These are phyloP conservation scores for Syncerus caffer DNA, from an alignment of 2,797 vertebrate genomes.

Conservation along the genomic window DNA sequence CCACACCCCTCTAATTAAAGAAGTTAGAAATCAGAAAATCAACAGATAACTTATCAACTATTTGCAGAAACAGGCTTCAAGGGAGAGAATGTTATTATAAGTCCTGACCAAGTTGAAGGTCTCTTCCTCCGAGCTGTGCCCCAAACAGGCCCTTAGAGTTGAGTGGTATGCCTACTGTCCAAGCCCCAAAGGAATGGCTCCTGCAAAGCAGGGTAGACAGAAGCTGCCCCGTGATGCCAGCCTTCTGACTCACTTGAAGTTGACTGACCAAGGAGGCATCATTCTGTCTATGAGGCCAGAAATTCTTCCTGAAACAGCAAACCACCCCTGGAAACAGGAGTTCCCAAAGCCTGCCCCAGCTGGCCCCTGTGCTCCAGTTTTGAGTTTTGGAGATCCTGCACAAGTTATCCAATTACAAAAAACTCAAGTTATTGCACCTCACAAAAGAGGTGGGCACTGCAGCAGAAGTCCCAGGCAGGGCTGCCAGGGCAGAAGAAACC, in stretches of 20 bases:
- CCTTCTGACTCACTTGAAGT: not conserved
- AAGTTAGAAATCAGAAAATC: not conserved
- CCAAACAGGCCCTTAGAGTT: not conserved
- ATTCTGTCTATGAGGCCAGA: not conserved
- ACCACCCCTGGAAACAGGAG: not conserved
- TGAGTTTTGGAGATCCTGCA: not conserved
- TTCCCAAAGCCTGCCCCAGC: not conserved
- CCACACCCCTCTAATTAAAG: not conserved
- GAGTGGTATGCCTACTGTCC: accelerated
- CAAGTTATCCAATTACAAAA: not conserved
- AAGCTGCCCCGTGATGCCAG: accelerated
- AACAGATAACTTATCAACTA: not conserved
- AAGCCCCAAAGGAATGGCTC: no score
- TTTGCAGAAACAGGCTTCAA: not conserved
- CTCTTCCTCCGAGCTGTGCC: not conserved
- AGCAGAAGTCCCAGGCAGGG: not conserved
- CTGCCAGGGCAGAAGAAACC: not conserved
- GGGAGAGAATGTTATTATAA: not conserved
- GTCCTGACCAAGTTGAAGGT: not conserved
- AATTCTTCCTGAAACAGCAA: not conserved
- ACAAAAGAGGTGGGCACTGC: not conserved
- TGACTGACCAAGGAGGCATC: not conserved
- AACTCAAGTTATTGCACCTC: not conserved
- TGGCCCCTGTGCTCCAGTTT: not conserved
- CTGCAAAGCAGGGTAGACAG: accelerated